Evolutionary conservation across 2,888 invertebrate species (phyloP), one percentile per base, ranked within the genome.

Genomic region (Melanostoma scalare): DNA sequence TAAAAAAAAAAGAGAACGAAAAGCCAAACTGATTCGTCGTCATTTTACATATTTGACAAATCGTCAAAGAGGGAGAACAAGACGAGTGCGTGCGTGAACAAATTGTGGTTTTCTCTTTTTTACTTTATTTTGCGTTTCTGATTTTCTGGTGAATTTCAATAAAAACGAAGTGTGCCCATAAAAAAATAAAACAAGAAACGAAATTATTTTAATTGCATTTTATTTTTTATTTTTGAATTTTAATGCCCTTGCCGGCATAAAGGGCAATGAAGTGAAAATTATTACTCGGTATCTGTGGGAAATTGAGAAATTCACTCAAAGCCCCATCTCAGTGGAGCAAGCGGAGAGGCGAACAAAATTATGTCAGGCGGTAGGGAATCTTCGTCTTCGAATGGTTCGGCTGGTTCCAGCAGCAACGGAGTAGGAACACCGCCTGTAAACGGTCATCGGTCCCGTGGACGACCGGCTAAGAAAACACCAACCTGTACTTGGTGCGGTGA

Each of bases 401-500:
- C 68, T 42, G 75, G 85, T 20, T 82, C 84, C n/a, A 75, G 65
- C 50, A 85, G 75, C 40, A 84, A 84, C 78, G 87, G 76, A 88
- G 80, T 81, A 76, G 85, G 74, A 86, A 86, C 85, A 63, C 75
- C 69, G 77, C 81, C 77, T 77, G 86, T 73, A 81, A 85, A 87
- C 78, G 87, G 87, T 44, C 89, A 88, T 65, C 86, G 90, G 52
- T 89, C 89, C 53, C 89, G 91, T 10, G 96, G 96, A 81, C 94
- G 96, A 88, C 96, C 96, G 75, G 95, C 96, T 9, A 96, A 96
- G 91, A 94, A 95, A 87, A 94, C 86, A 44, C 89, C 90, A 6
- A 89, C 89, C 3, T 97, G 97, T 91, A 96, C 96, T 30, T 97
- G 96, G 97, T 97, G 97, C 90, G 95, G 95, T 74, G 96, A 96